Percentiles rank a stretch among this genome's conserved stretches.
These are phyloP conservation scores for Telmatherina bonti DNA, from an alignment of 2,797 vertebrate genomes.

Conservation along the genomic window DNA sequence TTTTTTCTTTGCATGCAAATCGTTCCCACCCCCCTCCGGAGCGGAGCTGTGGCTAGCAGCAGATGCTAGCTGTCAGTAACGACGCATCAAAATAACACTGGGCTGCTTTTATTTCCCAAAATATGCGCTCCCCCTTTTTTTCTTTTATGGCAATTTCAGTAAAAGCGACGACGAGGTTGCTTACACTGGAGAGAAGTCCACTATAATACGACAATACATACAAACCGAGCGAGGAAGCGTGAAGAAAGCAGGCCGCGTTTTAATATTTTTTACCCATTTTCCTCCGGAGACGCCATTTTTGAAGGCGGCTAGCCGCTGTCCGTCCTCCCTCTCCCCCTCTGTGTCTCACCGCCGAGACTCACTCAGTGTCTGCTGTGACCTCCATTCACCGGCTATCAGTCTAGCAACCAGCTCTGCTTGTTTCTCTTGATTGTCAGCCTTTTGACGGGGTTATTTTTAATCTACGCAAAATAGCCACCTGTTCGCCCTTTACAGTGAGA, in stretches of 20 bases:
- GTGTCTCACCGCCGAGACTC: conserved; percentile 68
- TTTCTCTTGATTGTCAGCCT: conserved; percentile 38
- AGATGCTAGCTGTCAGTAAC: conserved; percentile 81
- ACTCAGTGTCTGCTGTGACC: conserved; percentile 74
- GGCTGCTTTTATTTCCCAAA: conserved; percentile 66
- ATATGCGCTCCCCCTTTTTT: conserved; percentile 43
- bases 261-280: conserved; percentile 86
- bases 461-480: conserved; percentile 31
- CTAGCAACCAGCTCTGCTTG: conserved; percentile 36
- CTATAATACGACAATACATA: too few relatives aligned
- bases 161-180: conserved; percentile 30
- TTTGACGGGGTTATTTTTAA: conserved; percentile 14
- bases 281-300: conserved; percentile 88
- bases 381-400: conserved; percentile 70
- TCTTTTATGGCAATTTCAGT: conserved; percentile 15
- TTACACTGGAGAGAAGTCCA: not conserved
- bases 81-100: conserved; percentile 86
- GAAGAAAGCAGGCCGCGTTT: conserved; percentile 80
- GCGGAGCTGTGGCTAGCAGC: conserved; percentile 72
- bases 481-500: conserved; percentile 23
- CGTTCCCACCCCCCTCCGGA: conserved; percentile 64
- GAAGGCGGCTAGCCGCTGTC: conserved; percentile 84
- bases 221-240: conserved; percentile 54
- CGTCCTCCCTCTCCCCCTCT: conserved; percentile 73
- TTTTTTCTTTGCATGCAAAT: conserved; percentile 68